These are phyloP conservation scores for Trilocha varians DNA, from an alignment of 2,888 invertebrate genomes.

Conservation along the genomic window DNA sequence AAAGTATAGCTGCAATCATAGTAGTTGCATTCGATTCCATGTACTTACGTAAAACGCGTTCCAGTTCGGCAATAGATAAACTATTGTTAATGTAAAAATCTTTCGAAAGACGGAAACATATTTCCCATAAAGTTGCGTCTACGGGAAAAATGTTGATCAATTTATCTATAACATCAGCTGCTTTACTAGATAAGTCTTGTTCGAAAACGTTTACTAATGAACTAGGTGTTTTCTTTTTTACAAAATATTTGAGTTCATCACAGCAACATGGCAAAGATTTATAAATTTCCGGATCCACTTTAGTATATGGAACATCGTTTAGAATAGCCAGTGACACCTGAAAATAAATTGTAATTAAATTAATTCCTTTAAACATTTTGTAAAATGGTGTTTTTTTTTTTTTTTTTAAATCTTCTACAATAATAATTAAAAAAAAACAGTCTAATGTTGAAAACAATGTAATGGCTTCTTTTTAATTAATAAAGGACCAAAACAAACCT, in stretches of 20 bases:
- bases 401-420: too few species aligned
- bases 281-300: slow-evolving; percentile 32
- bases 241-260: slow-evolving; percentile 42
- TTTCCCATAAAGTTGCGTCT: slow-evolving; percentile 51
- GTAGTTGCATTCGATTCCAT: slow-evolving; percentile 62
- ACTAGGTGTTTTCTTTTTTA: slow-evolving; percentile 14
- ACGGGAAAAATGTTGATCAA: slow-evolving; percentile 56
- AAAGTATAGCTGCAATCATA: slow-evolving; percentile 64
- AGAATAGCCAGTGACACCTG: slow-evolving; percentile 45
- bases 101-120: slow-evolving; percentile 51
- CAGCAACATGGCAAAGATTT: slow-evolving; percentile 50
- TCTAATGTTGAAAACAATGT: too few species aligned
- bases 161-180: slow-evolving; percentile 51
- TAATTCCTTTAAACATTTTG: too few species aligned
- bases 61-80: slow-evolving; percentile 61
- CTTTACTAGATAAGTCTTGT: slow-evolving; percentile 34
- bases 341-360: too few species aligned
- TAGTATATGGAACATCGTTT: slow-evolving; percentile 48
- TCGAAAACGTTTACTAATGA: slow-evolving; percentile 12
- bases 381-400: too few species aligned
- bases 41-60: slow-evolving; percentile 69
- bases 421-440: too few species aligned
- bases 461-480: too few species aligned
- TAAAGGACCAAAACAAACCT: too few species aligned
- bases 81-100: slow-evolving; percentile 54